Conservation (phyloP, 1,140 invertebrate genomes). For the Caenorhabditis inopinata region DNA sequence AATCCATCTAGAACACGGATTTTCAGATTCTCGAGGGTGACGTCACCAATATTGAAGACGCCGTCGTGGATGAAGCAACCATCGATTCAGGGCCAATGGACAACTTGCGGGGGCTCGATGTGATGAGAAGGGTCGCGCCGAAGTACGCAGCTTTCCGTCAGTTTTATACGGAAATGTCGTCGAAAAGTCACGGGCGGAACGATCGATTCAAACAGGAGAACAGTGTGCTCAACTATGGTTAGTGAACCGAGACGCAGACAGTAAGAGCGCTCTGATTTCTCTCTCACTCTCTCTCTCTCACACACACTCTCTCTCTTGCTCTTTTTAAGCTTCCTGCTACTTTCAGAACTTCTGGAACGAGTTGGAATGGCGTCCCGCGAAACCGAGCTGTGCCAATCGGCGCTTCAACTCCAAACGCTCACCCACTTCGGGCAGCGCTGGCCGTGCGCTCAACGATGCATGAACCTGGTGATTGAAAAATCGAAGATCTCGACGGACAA, state of each 20-base stretch:
- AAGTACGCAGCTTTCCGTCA: neutral
- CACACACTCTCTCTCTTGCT: too few relatives aligned
- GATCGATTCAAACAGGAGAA: neutral
- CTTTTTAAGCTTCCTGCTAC: too few relatives aligned
- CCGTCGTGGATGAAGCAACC: neutral
- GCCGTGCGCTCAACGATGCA: neutral
- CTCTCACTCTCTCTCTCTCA: too few relatives aligned
- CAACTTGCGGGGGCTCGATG: neutral
- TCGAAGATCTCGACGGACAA: neutral
- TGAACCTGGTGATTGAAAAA: neutral
- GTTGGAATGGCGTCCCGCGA: neutral
- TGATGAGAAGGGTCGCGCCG: neutral
- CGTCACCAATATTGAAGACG: conserved; percentile 1
- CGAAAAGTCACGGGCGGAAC: neutral
- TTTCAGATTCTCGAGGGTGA: neutral
- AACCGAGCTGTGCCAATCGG: neutral
- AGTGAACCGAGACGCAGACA: too few relatives aligned
- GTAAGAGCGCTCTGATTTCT: too few relatives aligned
- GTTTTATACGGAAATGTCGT: neutral
- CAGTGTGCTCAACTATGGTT: neutral
- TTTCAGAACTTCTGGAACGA: neutral
- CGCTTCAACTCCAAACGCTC: neutral
- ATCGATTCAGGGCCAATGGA: conserved; percentile 6
- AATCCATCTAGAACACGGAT: too few relatives aligned
- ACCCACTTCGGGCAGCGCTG: neutral